Conservation (phyloP, 2,113 vertebrate species). For the Paradoxurus hermaphroditus region DNA sequence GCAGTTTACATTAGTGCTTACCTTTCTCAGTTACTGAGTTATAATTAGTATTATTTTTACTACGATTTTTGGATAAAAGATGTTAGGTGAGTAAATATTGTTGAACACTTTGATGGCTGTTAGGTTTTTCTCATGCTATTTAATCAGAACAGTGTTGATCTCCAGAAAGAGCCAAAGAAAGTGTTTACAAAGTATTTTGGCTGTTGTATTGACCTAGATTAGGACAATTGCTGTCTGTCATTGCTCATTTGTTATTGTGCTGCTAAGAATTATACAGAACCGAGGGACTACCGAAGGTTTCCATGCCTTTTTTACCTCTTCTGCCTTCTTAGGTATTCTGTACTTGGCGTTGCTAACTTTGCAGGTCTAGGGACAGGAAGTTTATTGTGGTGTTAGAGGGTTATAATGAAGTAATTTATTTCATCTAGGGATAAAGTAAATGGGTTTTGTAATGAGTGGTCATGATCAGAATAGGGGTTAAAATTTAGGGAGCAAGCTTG, state of each 20-base stretch:
- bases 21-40: constrained; percentile 31
- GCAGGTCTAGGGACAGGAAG: background rate
- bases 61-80: constrained; percentile 37
- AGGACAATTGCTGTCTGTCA: constrained; percentile 5
- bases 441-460: constrained; percentile 27
- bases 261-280: constrained; percentile 4
- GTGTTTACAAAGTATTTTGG: constrained; percentile 44
- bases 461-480: background rate
- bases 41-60: background rate
- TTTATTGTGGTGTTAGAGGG: constrained; percentile 18
- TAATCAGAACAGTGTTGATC: constrained; percentile 48
- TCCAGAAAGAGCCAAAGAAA: constrained; percentile 53
- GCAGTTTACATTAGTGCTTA: constrained; percentile 35
- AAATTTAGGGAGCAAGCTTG: constrained; percentile 19
- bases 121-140: constrained; percentile 24
- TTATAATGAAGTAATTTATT: constrained; percentile 20
- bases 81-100: constrained; percentile 31
- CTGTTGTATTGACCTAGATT: constrained; percentile 54
- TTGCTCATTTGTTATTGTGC: constrained; percentile 9
- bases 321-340: background rate
- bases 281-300: background rate
- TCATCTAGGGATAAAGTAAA: background rate
- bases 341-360: constrained; percentile 3
- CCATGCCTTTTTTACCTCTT: constrained; percentile 5
- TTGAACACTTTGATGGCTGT: background rate